These are phyloP conservation scores for Cyrtonyx montezumae DNA, from an alignment of 2,113 vertebrate species.

Conservation along the genomic window DNA sequence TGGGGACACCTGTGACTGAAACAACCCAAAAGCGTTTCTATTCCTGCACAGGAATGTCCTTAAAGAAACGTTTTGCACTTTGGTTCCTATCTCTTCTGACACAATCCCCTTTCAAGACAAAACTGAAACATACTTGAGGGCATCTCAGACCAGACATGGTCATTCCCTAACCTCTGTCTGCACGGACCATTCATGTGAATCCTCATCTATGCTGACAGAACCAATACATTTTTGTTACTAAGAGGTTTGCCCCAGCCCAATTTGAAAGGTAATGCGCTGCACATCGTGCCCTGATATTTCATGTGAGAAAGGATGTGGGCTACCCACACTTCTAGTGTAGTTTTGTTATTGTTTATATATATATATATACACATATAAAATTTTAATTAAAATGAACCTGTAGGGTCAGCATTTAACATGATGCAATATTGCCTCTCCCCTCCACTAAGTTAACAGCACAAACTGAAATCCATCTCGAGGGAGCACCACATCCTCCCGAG, in stretches of 20 bases:
- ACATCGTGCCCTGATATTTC: neutral
- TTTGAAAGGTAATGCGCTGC: neutral
- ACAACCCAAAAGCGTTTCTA: neutral
- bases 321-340: neutral
- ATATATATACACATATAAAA: no score
- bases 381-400: neutral
- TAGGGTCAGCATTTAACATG: neutral
- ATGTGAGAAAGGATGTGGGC: neutral
- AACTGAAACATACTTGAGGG: neutral
- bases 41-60: neutral
- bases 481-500: neutral
- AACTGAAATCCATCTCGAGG: neutral
- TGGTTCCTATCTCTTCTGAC: neutral
- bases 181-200: neutral
- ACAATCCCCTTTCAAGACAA: neutral
- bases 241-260: neutral
- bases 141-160: neutral
- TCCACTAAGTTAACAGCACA: neutral
- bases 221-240: neutral
- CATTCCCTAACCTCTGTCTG: neutral
- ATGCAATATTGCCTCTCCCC: neutral
- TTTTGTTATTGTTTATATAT: no score
- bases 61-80: neutral
- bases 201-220: neutral
- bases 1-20: neutral